Evolutionary conservation across 2,113 vertebrate species (phyloP), one percentile per base, ranked within the genome.

Genomic region (Leptobrachium leishanense): DNA sequence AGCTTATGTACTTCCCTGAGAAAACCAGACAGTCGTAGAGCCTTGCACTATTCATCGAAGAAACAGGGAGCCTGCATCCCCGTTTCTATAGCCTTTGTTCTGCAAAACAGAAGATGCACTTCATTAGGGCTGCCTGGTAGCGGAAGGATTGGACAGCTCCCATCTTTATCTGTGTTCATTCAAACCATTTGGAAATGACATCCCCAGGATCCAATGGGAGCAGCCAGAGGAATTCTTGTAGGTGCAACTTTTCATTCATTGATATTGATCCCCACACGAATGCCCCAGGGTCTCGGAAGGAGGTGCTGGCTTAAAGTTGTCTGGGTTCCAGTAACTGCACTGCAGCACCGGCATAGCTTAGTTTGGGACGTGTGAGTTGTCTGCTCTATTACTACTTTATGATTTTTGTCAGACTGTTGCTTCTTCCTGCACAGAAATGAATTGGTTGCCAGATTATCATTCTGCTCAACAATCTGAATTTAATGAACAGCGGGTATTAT

Each of bases 191-290:
- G 84, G 85, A 88, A 88, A 95, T 95, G 94, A 94, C 94, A 88
- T 92, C 93, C 88, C 91, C 94, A 2, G 92, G 91, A 92, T 85
- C 88, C 84, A 84, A 85, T 72, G 91, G 91, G 83, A 90, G 90
- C 87, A 91, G 90, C 87, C 92, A 90, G 84, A 93, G 89, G 88
- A 91, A 90, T 91, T 91, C 90, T 84, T 79, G 94, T 94, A 95
- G 91, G 94, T 94, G 87, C 75, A 89, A 87, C 85, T 90, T 76
- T 94, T 77, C 86, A 88, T 77, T 80, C 85, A 72, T 82, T 83
- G 20, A 12, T 43, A 43, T 40, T 72, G 44, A 7, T 68, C 71
- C 74, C 15, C 9, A 3, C 62, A 64, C 59, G 66, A 68, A 40
- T 71, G 20, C 53, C 66, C 1, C 1, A 7, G 64, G 43, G 20